A percentile compares a stretch with the other conserved stretches of the same genome.
Evolutionary conservation across 2,113 vertebrate genomes (phyloP).

Genomic region (Channa maculata): DNA sequence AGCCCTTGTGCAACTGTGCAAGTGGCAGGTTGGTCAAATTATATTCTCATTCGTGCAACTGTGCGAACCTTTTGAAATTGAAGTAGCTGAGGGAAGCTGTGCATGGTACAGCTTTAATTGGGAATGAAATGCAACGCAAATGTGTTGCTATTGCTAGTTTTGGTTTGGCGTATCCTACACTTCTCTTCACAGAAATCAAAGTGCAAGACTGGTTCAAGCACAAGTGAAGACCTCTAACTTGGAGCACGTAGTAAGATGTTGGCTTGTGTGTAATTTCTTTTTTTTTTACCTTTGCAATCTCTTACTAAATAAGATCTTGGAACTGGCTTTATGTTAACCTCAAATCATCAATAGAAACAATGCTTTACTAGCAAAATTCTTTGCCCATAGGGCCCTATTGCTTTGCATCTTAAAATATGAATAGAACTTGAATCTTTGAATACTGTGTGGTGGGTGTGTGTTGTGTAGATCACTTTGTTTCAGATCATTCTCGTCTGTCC

Average conservation of each 20-base stretch:
- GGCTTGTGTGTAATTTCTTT: slow-evolving; percentile 44
- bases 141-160: slow-evolving; percentile 69
- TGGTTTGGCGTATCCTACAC: slow-evolving; percentile 72
- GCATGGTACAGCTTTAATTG: slow-evolving; percentile 79
- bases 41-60: slow-evolving; percentile 69
- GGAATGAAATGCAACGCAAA: slow-evolving; percentile 65
- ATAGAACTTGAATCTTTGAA: slow-evolving; percentile 71
- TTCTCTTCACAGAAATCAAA: slow-evolving; percentile 80
- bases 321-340: slow-evolving; percentile 82
- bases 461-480: slow-evolving; percentile 86
- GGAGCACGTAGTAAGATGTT: slow-evolving; percentile 79
- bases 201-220: slow-evolving; percentile 70
- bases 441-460: slow-evolving; percentile 83
- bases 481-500: slow-evolving; percentile 85
- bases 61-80: slow-evolving; percentile 52
- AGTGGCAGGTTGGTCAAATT: slow-evolving; percentile 45
- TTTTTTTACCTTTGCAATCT: slow-evolving; percentile 64
- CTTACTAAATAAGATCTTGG: slow-evolving; percentile 73
- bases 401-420: slow-evolving; percentile 79
- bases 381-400: slow-evolving; percentile 70
- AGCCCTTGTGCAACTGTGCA: slow-evolving; percentile 81
- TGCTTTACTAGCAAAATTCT: slow-evolving; percentile 80
- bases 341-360: slow-evolving; percentile 72
- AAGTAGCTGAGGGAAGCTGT: slow-evolving; percentile 74
- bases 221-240: slow-evolving; percentile 69